Evolutionary conservation across 1,140 invertebrate species (phyloP).

Genomic region (Drosophila saltans): DNA sequence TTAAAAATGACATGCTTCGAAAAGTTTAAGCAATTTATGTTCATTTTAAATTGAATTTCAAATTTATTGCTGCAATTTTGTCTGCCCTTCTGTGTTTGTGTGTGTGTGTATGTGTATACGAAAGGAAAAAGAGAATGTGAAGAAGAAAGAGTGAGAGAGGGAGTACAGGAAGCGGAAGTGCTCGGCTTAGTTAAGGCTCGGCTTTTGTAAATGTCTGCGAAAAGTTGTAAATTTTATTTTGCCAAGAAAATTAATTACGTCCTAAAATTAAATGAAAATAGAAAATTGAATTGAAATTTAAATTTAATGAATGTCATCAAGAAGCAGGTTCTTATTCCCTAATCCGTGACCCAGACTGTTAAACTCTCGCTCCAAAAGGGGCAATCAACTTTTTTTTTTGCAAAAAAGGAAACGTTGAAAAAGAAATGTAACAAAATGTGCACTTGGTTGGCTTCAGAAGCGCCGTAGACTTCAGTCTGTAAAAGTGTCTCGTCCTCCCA

Average conservation of each 20-base stretch:
- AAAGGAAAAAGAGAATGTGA: constrained; percentile 27
- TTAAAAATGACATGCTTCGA: constrained; percentile 83
- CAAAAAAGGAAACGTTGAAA: constrained; percentile 39
- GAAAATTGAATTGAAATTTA: constrained; percentile 56
- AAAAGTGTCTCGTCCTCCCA: not conserved
- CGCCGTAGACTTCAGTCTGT: constrained; percentile 35
- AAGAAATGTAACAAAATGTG: constrained; percentile 22
- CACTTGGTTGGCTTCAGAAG: constrained; percentile 33
- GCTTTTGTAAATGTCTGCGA: constrained; percentile 39
- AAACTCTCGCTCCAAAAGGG: constrained; percentile 27
- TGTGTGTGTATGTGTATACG: constrained; percentile 7
- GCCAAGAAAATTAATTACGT: constrained; percentile 75
- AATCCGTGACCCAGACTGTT: constrained; percentile 5
- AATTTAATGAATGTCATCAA: constrained; percentile 23
- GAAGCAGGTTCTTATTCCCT: constrained; percentile 25
- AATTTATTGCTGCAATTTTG: constrained; percentile 82
- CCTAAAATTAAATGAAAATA: constrained; percentile 43
- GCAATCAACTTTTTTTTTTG: constrained; percentile 57
- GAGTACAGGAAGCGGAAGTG: constrained; percentile 67
- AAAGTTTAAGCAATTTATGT: constrained; percentile 83
- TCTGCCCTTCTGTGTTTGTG: constrained; percentile 31
- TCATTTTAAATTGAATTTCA: constrained; percentile 83
- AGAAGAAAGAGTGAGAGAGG: constrained; percentile 35
- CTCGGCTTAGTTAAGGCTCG: constrained; percentile 54
- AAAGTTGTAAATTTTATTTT: constrained; percentile 76